Percentiles rank a stretch among this genome's conserved stretches.
phyloP scores from a whole-genome alignment of 2,888 invertebrate genomes.

The Taphrorychus bicolor region DNA sequence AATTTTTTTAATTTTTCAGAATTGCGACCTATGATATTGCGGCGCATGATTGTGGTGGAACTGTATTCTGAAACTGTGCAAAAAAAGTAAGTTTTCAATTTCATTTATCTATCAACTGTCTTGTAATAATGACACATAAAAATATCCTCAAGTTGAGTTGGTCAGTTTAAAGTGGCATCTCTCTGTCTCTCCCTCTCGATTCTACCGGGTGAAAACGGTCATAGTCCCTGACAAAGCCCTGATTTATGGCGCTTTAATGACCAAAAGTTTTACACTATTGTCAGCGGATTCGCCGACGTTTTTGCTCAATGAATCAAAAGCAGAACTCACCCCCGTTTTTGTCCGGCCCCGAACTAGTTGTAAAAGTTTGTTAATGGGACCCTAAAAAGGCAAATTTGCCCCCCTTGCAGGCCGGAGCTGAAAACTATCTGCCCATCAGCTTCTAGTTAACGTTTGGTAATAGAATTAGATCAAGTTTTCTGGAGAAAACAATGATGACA shows the following conservation, averaged over 20 bases:
- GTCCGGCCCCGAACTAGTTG: not conserved
- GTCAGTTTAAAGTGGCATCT: slow-evolving; percentile 24
- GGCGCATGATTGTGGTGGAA: too few species aligned
- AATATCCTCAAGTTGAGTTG: slow-evolving; percentile 6
- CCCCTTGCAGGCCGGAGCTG: not conserved
- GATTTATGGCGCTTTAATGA: slow-evolving; percentile 40
- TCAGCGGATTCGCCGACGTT: slow-evolving; percentile 27
- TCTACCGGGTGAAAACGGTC: not conserved
- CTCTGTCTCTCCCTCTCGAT: not conserved
- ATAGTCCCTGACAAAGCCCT: slow-evolving; percentile 16
- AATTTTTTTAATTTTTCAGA: too few species aligned
- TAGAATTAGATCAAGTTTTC: slow-evolving; percentile 3
- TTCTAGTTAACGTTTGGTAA: not conserved
- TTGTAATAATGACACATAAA: too few species aligned
- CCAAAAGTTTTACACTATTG: slow-evolving; percentile 39
- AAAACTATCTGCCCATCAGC: not conserved
- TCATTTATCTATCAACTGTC: too few species aligned
- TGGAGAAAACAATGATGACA: slow-evolving; percentile 8
- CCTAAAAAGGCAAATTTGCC: not conserved
- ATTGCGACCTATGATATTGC: too few species aligned
- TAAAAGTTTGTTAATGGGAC: not conserved
- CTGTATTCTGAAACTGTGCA: too few species aligned
- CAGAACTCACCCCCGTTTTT: slow-evolving; percentile 13
- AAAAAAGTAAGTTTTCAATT: too few species aligned
- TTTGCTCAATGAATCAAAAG: slow-evolving; percentile 24